phyloP scores from a whole-genome alignment of 2,797 vertebrate genomes.

The Martes flavigula region DNA sequence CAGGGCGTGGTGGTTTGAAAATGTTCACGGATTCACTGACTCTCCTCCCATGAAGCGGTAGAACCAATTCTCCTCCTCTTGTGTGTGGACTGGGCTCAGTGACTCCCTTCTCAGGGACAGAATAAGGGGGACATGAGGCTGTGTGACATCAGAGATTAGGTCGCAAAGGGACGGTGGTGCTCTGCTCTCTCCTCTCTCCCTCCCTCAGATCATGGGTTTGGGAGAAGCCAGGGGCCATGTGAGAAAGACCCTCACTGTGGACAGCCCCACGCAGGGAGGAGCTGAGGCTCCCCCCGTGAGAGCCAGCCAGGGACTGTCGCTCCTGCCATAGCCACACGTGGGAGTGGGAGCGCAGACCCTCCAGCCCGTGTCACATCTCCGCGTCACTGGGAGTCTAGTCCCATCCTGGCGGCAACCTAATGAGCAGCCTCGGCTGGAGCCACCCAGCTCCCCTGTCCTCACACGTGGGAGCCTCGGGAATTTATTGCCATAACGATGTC shows the following conservation, averaged over 20 bases:
- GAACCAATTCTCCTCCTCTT: background rate
- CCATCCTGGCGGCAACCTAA: background rate
- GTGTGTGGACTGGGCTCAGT: background rate
- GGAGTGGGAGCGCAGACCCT: background rate
- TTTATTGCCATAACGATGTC: too few species aligned
- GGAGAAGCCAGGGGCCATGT: background rate
- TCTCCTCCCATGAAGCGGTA: background rate
- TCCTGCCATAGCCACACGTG: background rate
- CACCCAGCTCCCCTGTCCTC: too few species aligned
- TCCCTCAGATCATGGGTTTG: background rate
- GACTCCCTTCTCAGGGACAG: background rate
- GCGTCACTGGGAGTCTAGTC: background rate
- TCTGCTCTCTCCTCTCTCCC: background rate
- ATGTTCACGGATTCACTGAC: background rate
- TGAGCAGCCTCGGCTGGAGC: too few species aligned
- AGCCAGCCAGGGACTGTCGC: rapidly evolving
- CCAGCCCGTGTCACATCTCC: background rate
- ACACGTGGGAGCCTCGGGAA: too few species aligned
- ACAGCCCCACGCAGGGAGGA: background rate
- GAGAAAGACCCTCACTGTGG: background rate
- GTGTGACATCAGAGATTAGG: background rate
- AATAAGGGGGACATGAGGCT: background rate
- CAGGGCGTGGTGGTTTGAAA: background rate
- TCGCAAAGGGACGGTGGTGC: background rate
- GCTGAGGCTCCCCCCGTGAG: background rate